Conservation (phyloP, 2,888 invertebrate genomes). For the Herminia tarsipennalis region DNA sequence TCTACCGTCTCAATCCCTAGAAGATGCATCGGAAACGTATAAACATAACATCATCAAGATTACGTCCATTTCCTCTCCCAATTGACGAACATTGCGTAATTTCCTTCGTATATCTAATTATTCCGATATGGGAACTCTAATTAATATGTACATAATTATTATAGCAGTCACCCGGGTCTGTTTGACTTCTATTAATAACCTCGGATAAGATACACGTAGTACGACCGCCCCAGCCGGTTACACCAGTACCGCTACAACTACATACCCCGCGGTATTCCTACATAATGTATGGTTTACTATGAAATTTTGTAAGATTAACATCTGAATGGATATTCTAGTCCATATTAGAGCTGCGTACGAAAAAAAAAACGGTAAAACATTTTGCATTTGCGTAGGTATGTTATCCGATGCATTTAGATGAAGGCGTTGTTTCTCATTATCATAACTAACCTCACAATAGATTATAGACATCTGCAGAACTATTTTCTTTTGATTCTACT, state of each 20-base stretch:
- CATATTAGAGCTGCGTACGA: constrained; percentile 20
- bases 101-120: constrained; percentile 21
- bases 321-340: constrained; percentile 32
- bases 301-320: constrained; percentile 38
- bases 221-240: constrained; percentile 18
- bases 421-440: neutral
- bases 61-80: constrained; percentile 3
- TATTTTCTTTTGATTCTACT: too few relatives aligned
- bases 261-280: constrained; percentile 14
- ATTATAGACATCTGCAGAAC: too few relatives aligned
- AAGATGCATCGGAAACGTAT: neutral
- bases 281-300: constrained; percentile 37
- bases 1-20: too few relatives aligned
- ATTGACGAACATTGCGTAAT: constrained; percentile 7
- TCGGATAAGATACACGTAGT: constrained; percentile 26
- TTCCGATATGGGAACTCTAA: constrained; percentile 6
- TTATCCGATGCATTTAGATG: constrained; percentile 6
- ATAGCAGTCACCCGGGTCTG: constrained; percentile 26
- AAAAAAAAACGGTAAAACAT: constrained; percentile 26
- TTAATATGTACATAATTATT: constrained; percentile 27
- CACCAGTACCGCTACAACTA: constrained; percentile 34
- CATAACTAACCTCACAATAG: neutral
- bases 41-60: neutral
- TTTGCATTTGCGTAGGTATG: neutral
- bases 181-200: constrained; percentile 43